Percentiles rank a stretch among this genome's conserved stretches.
Evolutionary conservation across 2,888 invertebrate genomes (phyloP).

Genomic region (Pseudoips prasinana): DNA sequence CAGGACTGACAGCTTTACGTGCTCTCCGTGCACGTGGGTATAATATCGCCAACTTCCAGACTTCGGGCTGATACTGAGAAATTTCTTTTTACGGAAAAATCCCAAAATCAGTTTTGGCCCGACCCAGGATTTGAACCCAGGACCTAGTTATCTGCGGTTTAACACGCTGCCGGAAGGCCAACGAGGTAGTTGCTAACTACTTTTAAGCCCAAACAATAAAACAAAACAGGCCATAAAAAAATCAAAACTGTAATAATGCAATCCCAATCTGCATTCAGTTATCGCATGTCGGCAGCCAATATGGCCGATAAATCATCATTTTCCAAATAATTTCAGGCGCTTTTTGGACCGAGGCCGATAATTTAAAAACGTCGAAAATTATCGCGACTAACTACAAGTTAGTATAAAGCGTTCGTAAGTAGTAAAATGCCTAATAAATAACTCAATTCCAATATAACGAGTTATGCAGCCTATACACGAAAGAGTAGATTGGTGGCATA

Average conservation of each 20-base stretch:
- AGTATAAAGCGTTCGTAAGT: slow-evolving; percentile 50
- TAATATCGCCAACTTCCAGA: no score
- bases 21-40: no score
- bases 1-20: no score
- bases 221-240: background rate
- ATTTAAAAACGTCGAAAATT: slow-evolving; percentile 25
- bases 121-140: no score
- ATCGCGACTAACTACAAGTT: slow-evolving; percentile 19
- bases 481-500: slow-evolving; percentile 17
- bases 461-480: slow-evolving; percentile 59
- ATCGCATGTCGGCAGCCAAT: slow-evolving; percentile 25
- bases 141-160: no score
- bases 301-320: slow-evolving; percentile 47
- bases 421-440: slow-evolving; percentile 68
- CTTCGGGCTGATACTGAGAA: no score
- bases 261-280: slow-evolving; percentile 36
- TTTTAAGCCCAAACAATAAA: background rate
- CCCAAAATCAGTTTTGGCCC: no score
- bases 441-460: slow-evolving; percentile 57
- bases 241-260: slow-evolving; percentile 17
- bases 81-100: no score
- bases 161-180: no score
- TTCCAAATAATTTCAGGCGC: slow-evolving; percentile 51
- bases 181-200: no score
- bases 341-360: slow-evolving; percentile 33